phyloP scores from a whole-genome alignment of 2,113 vertebrate species.

The Callionymus lyra region DNA sequence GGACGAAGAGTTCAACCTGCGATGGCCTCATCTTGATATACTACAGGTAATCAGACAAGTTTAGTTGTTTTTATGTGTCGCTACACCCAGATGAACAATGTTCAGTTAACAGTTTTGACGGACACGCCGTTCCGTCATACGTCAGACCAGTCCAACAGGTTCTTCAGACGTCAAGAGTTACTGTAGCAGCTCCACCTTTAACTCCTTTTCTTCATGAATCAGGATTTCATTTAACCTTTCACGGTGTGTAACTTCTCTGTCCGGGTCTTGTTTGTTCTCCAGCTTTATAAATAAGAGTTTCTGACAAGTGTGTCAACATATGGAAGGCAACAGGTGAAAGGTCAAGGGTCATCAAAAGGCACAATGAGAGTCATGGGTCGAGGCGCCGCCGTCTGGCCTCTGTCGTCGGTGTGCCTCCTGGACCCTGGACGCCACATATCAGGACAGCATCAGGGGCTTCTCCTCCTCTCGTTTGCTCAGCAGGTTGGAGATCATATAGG shows the following conservation, averaged over 20 bases:
- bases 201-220: too few species aligned
- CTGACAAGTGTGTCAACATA: background rate
- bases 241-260: too few species aligned
- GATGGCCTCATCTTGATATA: too few species aligned
- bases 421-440: constrained; percentile 30
- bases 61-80: too few species aligned
- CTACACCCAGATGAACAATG: too few species aligned
- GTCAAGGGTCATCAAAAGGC: background rate
- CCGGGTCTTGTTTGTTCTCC: too few species aligned
- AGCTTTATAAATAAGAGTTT: background rate
- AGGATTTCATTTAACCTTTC: too few species aligned
- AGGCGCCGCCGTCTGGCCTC: constrained; percentile 16
- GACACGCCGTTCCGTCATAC: background rate
- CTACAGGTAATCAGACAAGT: too few species aligned
- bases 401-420: constrained; percentile 8
- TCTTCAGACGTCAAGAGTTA: background rate
- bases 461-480: constrained; percentile 50
- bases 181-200: too few species aligned
- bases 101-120: too few species aligned
- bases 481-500: constrained; percentile 65
- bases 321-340: too few species aligned
- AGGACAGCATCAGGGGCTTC: constrained; percentile 57
- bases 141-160: constrained; percentile 19
- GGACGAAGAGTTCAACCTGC: too few species aligned
- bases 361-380: background rate